Percentiles rank a stretch among this genome's conserved stretches.
phyloP scores from a whole-genome alignment of 1,140 invertebrate genomes.

The Teleopsis dalmanni region DNA sequence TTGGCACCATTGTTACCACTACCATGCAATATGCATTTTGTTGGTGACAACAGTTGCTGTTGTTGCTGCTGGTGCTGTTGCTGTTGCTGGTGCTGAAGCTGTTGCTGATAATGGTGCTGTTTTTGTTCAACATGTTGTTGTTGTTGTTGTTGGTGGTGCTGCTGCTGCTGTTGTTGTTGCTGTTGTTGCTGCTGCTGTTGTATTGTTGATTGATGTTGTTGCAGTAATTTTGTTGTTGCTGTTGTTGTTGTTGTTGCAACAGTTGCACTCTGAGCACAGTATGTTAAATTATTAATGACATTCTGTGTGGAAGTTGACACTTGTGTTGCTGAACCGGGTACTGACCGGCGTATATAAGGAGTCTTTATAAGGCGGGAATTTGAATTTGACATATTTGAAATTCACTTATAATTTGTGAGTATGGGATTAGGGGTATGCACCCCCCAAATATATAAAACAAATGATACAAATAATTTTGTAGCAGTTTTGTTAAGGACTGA shows the following conservation, averaged over 20 bases:
- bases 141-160: conserved; percentile 2
- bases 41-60: conserved; percentile 15
- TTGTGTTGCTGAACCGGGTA: conserved; percentile 32
- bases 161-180: conserved; percentile 5
- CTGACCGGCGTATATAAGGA: conserved; percentile 23
- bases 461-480: too few species aligned
- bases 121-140: conserved; percentile 2
- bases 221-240: conserved; percentile 6
- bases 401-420: too few species aligned
- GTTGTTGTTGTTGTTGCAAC: conserved; percentile 1
- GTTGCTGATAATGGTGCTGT: not conserved
- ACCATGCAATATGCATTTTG: conserved; percentile 20
- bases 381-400: conserved; percentile 7
- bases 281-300: not conserved
- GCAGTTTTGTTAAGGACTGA: too few species aligned
- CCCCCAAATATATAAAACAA: too few species aligned
- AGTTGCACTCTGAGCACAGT: not conserved
- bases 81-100: not conserved
- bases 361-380: conserved; percentile 7
- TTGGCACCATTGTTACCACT: conserved; percentile 13
- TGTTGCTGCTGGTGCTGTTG: conserved; percentile 10
- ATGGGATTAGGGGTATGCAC: too few species aligned
- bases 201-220: conserved; percentile 5
- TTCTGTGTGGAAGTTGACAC: conserved; percentile 3
- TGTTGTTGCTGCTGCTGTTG: not conserved